Conservation (phyloP, 2,797 vertebrate species). For the Scolopax rusticola region DNA sequence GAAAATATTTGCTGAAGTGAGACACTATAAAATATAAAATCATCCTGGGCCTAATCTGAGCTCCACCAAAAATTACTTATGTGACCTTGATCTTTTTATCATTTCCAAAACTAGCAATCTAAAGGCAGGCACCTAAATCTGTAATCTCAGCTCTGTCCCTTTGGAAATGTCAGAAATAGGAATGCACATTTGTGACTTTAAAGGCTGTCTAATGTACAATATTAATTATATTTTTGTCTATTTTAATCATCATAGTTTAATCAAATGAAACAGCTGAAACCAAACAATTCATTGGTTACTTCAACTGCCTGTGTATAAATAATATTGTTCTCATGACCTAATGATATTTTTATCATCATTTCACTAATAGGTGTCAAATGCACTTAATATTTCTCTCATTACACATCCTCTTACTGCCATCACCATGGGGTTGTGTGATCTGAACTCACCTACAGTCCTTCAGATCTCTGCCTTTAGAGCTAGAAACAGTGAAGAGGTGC, state of each 20-base stretch:
- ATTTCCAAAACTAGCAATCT: neutral
- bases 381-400: neutral
- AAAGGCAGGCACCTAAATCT: neutral
- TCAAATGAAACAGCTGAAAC: neutral
- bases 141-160: neutral
- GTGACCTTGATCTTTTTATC: neutral
- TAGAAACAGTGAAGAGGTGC: neutral
- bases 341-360: slow-evolving; percentile 1
- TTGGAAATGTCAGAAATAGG: neutral
- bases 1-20: neutral
- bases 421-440: neutral
- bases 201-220: neutral
- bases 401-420: neutral
- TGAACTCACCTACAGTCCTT: neutral
- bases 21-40: neutral
- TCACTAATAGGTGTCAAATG: slow-evolving; percentile 11
- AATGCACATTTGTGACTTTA: neutral
- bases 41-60: neutral
- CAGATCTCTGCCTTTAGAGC: neutral
- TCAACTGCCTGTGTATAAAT: neutral
- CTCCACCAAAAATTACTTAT: neutral
- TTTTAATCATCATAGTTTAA: slow-evolving; percentile 4
- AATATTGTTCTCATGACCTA: neutral
- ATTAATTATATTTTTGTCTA: neutral
- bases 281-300: neutral